These are phyloP conservation scores for Eucriotettix oculatus DNA, from an alignment of 2,888 invertebrate species.

Conservation along the genomic window DNA sequence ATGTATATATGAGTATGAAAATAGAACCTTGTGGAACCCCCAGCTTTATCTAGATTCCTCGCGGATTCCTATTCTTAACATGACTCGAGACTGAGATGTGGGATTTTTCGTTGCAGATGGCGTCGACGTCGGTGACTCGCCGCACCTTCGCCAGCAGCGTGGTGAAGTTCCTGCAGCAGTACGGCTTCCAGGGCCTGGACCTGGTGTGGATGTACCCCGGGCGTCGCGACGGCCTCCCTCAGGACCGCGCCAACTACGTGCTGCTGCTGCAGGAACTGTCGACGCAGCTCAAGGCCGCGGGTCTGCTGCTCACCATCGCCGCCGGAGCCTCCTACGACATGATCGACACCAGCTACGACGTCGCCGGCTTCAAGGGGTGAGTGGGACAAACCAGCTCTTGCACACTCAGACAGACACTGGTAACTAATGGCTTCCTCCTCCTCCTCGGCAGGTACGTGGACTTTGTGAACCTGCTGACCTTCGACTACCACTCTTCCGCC, in stretches of 20 bases:
- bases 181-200: conserved; percentile 5
- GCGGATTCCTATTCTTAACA: too few relatives aligned
- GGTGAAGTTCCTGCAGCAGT: neutral
- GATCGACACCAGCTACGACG: conserved; percentile 25
- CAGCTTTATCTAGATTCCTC: too few relatives aligned
- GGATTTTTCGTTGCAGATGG: neutral
- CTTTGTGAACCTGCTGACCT: conserved; percentile 32
- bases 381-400: neutral
- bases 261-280: neutral
- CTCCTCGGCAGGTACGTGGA: conserved; percentile 25
- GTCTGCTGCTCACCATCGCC: conserved; percentile 27
- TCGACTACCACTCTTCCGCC: conserved; percentile 27
- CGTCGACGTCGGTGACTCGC: neutral
- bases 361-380: conserved; percentile 22
- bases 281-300: conserved; percentile 13
- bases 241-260: conserved; percentile 3
- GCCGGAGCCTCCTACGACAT: conserved; percentile 26
- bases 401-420: neutral
- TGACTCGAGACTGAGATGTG: too few relatives aligned
- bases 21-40: too few relatives aligned
- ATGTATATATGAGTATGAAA: too few relatives aligned
- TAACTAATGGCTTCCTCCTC: neutral
- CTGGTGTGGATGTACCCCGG: conserved; percentile 7
- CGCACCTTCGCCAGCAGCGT: neutral
- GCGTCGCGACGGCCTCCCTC: conserved; percentile 3